Base-by-base conservation (phyloP, 2,113 vertebrate genomes). In the Rhinolophus sinicus region DNA sequence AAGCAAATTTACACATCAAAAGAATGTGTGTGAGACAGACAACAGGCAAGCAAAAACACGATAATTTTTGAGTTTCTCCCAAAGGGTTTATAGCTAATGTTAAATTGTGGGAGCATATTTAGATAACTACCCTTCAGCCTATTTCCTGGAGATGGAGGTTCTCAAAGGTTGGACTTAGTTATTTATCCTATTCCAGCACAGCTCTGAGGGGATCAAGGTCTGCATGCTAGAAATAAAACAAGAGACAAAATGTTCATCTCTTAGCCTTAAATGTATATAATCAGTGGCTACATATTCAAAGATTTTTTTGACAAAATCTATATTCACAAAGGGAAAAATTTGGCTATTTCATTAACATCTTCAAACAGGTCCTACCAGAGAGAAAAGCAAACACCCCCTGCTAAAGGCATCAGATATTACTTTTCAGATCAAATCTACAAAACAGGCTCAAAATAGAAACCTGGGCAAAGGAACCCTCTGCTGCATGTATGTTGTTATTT, bases 1-100 rank as follows among this genome's bases (percentile, higher is more conserved):
- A 69, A n/a, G 56, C 38, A 56, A 54, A 97, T 80, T 70, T 85
- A 73, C 26, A 86, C 11, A 75, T 82, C 65, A 85, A 85, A 94
- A 88, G 47, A 82, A 84, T n/a, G n/a, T 82, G 35, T 65, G 92
- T 50, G 50, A 88, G n/a, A 75, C 6, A n/a, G 54, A 93, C 7
- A 88, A 26, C 11, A 76, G 38, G 67, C 72, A 92, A 58, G 78
- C 11, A 97, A 88, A 76, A 92, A 73, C 64, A 88, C 6, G 24
- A 21, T 7, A 69, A 84, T 88, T 83, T 80, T 64, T 72, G 10
- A 47, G 12, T 65, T 64, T 58, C 62, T 89, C 75, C 60, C 58
- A 80, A 70, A 88, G 47, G 6, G 50, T 73, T 93, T 92, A 15
- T 22, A 56, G 82, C 28, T 78, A 88, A 72, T 38, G 54, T 84